Conservation (phyloP, 2,113 vertebrate genomes). For the Dendropsophus ebraccatus region DNA sequence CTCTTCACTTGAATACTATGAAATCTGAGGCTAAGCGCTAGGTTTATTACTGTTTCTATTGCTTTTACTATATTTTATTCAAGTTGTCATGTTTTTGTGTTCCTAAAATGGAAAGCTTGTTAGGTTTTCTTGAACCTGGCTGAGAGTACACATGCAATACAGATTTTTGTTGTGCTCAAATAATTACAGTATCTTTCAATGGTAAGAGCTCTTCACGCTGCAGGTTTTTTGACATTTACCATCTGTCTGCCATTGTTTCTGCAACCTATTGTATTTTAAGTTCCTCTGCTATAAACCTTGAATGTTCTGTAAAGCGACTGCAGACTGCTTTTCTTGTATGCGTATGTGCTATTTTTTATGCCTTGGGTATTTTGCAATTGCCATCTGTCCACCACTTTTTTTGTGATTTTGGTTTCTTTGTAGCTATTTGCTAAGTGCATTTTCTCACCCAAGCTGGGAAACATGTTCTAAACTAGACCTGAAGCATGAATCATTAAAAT, state of each 20-base stretch:
- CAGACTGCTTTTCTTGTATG: slow-evolving; percentile 20
- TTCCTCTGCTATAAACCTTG: slow-evolving; percentile 44
- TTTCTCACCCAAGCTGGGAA: neutral
- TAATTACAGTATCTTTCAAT: slow-evolving; percentile 52
- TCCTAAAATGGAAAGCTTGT: neutral
- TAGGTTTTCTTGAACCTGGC: neutral
- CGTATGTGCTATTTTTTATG: slow-evolving; percentile 31
- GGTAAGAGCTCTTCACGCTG: slow-evolving; percentile 41
- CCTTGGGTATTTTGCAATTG: slow-evolving; percentile 38
- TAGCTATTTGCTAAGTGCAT: neutral
- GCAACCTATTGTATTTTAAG: slow-evolving; percentile 53
- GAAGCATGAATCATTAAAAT: neutral
- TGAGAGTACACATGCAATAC: slow-evolving; percentile 18
- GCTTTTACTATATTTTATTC: neutral
- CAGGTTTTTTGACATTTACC: slow-evolving; percentile 52
- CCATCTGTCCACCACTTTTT: slow-evolving; percentile 41
- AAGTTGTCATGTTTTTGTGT: slow-evolving; percentile 8
- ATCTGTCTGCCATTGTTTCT: slow-evolving; percentile 51
- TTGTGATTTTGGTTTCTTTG: slow-evolving; percentile 26
- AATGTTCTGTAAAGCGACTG: slow-evolving; percentile 46
- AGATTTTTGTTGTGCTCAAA: slow-evolving; percentile 39
- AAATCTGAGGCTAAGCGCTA: neutral
- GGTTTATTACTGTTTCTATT: neutral
- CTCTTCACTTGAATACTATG: no score
- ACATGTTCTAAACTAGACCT: neutral